Conservation (phyloP, 2,888 invertebrate genomes). For the Gandaritis pyraliata region DNA sequence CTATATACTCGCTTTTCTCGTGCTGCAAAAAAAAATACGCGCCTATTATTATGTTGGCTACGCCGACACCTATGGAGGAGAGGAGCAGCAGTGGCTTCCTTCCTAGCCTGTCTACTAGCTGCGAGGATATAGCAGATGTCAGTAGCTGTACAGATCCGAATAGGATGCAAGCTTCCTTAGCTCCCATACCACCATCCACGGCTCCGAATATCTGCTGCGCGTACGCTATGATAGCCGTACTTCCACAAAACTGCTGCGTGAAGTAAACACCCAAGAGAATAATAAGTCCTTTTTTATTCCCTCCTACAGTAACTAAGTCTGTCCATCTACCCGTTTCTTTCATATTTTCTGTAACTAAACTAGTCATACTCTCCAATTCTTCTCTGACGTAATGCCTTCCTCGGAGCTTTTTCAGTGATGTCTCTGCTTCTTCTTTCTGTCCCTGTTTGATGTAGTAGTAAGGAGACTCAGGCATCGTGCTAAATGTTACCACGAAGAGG, state of each 20-base stretch:
- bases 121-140: constrained; percentile 83
- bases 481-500: constrained; percentile 82
- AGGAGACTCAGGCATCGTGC: constrained; percentile 88
- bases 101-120: constrained; percentile 85
- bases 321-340: constrained; percentile 76
- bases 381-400: constrained; percentile 81
- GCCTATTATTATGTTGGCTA: constrained; percentile 82
- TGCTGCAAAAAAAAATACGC: constrained; percentile 83
- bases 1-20: constrained; percentile 70
- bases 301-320: constrained; percentile 74
- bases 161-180: constrained; percentile 80
- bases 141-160: constrained; percentile 81
- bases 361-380: constrained; percentile 82
- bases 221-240: constrained; percentile 84
- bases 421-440: constrained; percentile 79
- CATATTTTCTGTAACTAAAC: constrained; percentile 81
- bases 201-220: constrained; percentile 86
- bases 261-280: constrained; percentile 86
- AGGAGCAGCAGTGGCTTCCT: constrained; percentile 84
- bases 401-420: constrained; percentile 83
- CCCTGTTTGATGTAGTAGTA: constrained; percentile 82
- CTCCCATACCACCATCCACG: constrained; percentile 75
- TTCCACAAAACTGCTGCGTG: constrained; percentile 85
- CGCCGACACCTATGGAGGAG: constrained; percentile 82
- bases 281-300: constrained; percentile 83